phyloP scores from a whole-genome alignment of 2,797 vertebrate genomes.

The Botia kubotai region DNA sequence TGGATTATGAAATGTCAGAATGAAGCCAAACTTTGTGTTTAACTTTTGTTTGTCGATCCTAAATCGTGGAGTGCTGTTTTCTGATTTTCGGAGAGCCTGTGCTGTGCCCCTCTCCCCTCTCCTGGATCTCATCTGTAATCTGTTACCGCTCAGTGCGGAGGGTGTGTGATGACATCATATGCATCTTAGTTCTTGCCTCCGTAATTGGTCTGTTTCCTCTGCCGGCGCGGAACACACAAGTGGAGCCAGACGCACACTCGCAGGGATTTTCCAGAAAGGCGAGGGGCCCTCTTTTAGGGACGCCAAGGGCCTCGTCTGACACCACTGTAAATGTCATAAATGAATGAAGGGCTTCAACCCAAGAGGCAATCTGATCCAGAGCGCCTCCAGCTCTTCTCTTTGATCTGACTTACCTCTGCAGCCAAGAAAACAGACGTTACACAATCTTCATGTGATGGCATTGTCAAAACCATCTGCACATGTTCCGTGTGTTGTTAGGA shows the following conservation, averaged over 20 bases:
- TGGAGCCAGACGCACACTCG: constrained; percentile 77
- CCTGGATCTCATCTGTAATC: no score
- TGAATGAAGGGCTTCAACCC: constrained; percentile 81
- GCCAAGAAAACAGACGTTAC: constrained; percentile 65
- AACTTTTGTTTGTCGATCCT: no score
- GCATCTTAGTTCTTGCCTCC: constrained; percentile 75
- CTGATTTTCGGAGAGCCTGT: no score
- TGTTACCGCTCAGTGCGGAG: no score
- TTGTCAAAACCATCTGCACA: constrained; percentile 69
- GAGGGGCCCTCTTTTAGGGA: constrained; percentile 76
- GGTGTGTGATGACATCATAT: constrained; percentile 78
- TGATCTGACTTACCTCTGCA: constrained; percentile 72
- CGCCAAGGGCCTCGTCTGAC: constrained; percentile 59
- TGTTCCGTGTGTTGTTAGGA: constrained; percentile 61
- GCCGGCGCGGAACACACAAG: constrained; percentile 82
- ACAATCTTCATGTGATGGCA: constrained; percentile 72
- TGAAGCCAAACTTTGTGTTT: background rate
- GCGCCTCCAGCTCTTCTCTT: constrained; percentile 68
- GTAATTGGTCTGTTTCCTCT: constrained; percentile 80
- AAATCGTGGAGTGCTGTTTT: no score
- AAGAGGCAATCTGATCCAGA: constrained; percentile 78
- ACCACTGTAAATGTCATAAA: constrained; percentile 84
- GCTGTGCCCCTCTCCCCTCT: no score
- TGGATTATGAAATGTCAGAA: background rate
- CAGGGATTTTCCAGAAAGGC: constrained; percentile 81